phyloP scores from a whole-genome alignment of 2,888 invertebrate species.

The Ernsta delagoae region DNA sequence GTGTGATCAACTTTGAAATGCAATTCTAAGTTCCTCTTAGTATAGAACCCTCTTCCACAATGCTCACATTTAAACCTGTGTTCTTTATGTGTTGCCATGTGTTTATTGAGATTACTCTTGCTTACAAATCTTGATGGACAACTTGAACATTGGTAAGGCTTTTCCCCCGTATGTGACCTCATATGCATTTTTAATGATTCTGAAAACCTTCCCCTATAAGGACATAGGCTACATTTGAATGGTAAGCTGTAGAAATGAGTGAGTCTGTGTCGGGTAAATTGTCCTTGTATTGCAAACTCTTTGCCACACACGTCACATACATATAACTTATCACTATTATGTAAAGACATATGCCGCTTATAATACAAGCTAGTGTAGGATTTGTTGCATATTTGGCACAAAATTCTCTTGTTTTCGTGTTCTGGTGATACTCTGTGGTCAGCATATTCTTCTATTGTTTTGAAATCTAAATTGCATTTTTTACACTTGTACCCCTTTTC shows the following conservation, averaged over 20 bases:
- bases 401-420: constrained; percentile 62
- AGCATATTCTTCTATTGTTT: constrained; percentile 58
- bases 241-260: constrained; percentile 71
- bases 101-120: constrained; percentile 76
- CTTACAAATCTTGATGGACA: constrained; percentile 69
- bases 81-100: constrained; percentile 63
- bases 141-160: constrained; percentile 68
- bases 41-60: constrained; percentile 69
- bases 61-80: constrained; percentile 68
- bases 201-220: constrained; percentile 69
- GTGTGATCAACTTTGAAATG: constrained; percentile 74
- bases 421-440: constrained; percentile 63
- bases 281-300: constrained; percentile 59
- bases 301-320: constrained; percentile 78
- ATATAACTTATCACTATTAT: constrained; percentile 53
- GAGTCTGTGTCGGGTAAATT: constrained; percentile 65
- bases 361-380: constrained; percentile 61
- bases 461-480: constrained; percentile 63
- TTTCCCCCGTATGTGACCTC: constrained; percentile 74
- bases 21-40: constrained; percentile 61
- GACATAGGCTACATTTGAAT: constrained; percentile 69
- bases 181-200: constrained; percentile 76
- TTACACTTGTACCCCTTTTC: constrained; percentile 52
- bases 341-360: constrained; percentile 63
- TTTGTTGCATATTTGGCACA: constrained; percentile 68